phyloP scores from a whole-genome alignment of 2,888 invertebrate genomes.

The Lasioglossum calceatum region DNA sequence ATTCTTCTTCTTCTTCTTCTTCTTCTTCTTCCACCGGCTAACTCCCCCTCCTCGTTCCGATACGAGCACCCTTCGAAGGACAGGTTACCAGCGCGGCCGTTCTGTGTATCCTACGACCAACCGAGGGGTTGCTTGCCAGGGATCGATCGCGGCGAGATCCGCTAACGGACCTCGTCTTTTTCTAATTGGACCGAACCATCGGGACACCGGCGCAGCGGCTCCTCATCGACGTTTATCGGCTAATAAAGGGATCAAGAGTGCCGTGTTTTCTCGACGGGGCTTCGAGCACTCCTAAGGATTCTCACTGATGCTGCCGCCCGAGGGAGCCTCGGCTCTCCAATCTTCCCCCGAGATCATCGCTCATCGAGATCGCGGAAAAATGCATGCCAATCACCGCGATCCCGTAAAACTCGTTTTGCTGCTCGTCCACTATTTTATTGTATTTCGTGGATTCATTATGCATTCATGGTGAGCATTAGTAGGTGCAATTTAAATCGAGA shows the following conservation, averaged over 20 bases:
- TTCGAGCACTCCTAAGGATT: constrained; percentile 16
- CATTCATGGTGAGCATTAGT: too few relatives aligned
- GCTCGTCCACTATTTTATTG: neutral
- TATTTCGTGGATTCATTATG: neutral
- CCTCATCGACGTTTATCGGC: constrained; percentile 40
- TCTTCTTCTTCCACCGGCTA: neutral
- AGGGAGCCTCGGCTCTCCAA: neutral
- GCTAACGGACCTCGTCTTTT: constrained; percentile 50
- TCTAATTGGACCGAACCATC: constrained; percentile 66
- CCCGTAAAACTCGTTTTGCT: neutral
- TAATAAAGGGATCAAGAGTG: constrained; percentile 50
- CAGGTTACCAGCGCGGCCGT: constrained; percentile 57
- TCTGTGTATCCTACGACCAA: constrained; percentile 30
- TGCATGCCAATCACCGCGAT: neutral
- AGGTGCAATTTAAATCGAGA: too few relatives aligned
- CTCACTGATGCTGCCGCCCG: neutral
- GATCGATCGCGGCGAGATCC: constrained; percentile 54
- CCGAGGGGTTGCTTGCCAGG: constrained; percentile 12
- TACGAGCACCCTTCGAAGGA: constrained; percentile 64
- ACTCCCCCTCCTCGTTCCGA: neutral
- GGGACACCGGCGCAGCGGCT: constrained; percentile 12
- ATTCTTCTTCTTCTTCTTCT: neutral
- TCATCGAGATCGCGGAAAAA: neutral
- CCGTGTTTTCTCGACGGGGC: constrained; percentile 37
- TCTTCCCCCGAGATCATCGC: neutral